Conservation (phyloP, 2,888 invertebrate species). For the Caenorhabditis panamensis region DNA sequence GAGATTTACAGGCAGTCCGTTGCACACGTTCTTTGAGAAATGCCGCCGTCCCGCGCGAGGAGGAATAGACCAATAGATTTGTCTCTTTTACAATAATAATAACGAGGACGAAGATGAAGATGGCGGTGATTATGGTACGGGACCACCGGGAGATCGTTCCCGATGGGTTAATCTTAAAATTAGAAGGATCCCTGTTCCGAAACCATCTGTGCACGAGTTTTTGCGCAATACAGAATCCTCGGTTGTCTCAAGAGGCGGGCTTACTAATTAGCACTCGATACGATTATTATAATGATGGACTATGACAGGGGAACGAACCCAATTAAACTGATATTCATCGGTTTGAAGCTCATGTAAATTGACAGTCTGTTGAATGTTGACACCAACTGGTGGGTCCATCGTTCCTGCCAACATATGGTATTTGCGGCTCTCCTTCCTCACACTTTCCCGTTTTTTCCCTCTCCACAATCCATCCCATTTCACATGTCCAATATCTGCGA, state of each 20-base stretch:
- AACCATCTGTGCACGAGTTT: constrained; percentile 49
- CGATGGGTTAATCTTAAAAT: constrained; percentile 54
- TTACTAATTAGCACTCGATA: constrained; percentile 51
- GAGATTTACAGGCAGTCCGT: constrained; percentile 56
- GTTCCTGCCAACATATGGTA: constrained; percentile 44
- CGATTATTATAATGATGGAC: constrained; percentile 45
- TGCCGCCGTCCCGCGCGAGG: constrained; percentile 33
- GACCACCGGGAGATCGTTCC: constrained; percentile 32
- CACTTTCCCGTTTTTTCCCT: constrained; percentile 21
- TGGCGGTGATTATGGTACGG: constrained; percentile 30
- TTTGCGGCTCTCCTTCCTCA: not conserved
- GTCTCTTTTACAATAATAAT: constrained; percentile 53
- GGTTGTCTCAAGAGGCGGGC: not conserved
- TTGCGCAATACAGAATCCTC: constrained; percentile 30
- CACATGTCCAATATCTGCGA: constrained; percentile 50
- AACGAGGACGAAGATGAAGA: constrained; percentile 43
- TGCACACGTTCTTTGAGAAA: constrained; percentile 59
- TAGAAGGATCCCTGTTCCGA: constrained; percentile 25
- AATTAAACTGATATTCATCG: constrained; percentile 61
- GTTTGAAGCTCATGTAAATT: constrained; percentile 39
- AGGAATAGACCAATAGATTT: constrained; percentile 57
- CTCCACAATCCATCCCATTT: constrained; percentile 25
- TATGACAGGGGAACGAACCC: constrained; percentile 23
- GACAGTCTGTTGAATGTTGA: constrained; percentile 56
- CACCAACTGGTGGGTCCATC: constrained; percentile 40